Evolutionary conservation across 2,888 invertebrate genomes (phyloP).

Genomic region (Colletes collaris): DNA sequence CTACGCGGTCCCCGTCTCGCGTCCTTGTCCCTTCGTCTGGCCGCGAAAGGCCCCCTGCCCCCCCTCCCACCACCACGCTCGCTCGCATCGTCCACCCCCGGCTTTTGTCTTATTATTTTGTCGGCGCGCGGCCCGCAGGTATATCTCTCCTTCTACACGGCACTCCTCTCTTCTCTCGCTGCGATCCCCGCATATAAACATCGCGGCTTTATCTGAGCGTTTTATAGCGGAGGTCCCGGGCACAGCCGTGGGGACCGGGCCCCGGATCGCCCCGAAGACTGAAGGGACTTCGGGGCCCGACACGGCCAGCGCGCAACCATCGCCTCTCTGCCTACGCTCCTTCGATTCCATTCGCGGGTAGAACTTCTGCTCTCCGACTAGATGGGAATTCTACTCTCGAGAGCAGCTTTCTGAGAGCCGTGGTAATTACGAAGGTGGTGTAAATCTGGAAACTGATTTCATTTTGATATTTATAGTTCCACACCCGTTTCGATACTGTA

Average conservation of each 20-base stretch:
- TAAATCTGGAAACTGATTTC: no score
- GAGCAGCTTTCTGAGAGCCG: no score
- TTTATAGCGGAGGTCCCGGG: slow-evolving; percentile 73
- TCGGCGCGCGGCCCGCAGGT: slow-evolving; percentile 68
- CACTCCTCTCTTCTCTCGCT: slow-evolving; percentile 62
- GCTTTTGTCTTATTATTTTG: slow-evolving; percentile 79
- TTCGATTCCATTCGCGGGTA: slow-evolving; percentile 8
- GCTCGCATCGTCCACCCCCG: slow-evolving; percentile 69
- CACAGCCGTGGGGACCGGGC: slow-evolving; percentile 49
- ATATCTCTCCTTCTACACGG: slow-evolving; percentile 65
- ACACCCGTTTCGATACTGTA: no score
- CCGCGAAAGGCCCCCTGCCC: slow-evolving; percentile 14
- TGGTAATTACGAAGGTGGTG: no score
- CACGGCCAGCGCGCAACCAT: slow-evolving; percentile 39
- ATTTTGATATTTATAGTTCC: no score
- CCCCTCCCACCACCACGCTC: slow-evolving; percentile 17
- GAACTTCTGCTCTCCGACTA: no score
- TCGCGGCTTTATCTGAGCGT: slow-evolving; percentile 79
- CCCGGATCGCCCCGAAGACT: slow-evolving; percentile 55
- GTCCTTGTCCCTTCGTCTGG: slow-evolving; percentile 19
- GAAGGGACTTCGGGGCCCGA: slow-evolving; percentile 39
- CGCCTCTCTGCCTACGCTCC: slow-evolving; percentile 61
- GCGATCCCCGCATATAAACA: slow-evolving; percentile 78
- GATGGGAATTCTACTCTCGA: no score
- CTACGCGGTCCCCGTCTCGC: neutral